Evolutionary conservation across 2,888 invertebrate species (phyloP).

Genomic region (Thecocarcelia acutangulata): DNA sequence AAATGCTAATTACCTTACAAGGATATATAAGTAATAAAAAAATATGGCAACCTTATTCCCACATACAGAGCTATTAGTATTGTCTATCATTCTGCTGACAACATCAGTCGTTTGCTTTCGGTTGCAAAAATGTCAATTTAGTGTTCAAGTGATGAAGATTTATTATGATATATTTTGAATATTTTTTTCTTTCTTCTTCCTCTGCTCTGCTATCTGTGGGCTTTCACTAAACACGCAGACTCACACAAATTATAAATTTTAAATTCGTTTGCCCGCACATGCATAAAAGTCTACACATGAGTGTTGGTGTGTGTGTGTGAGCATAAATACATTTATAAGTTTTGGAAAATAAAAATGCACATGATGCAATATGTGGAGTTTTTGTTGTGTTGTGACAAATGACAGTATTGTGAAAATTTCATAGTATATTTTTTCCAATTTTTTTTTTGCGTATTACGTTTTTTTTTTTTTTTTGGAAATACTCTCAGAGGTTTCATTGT

Average conservation of each 20-base stretch:
- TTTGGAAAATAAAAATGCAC: conserved; percentile 57
- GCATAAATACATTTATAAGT: conserved; percentile 21
- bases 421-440: background rate
- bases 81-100: conserved; percentile 69
- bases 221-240: conserved; percentile 10
- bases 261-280: conserved; percentile 10
- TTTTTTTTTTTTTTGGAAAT: conserved; percentile 47
- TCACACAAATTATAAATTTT: conserved; percentile 5
- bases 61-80: conserved; percentile 43
- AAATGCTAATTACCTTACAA: too few relatives aligned
- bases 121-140: conserved; percentile 71
- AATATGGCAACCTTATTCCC: conserved; percentile 35
- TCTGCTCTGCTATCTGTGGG: conserved; percentile 24
- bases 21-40: too few relatives aligned
- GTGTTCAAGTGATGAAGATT: conserved; percentile 72
- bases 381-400: conserved; percentile 47
- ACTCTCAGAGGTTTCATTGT: conserved; percentile 61
- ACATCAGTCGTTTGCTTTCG: conserved; percentile 68
- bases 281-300: background rate
- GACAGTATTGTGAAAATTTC: conserved; percentile 40
- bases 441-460: background rate
- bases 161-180: conserved; percentile 70
- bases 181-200: conserved; percentile 39
- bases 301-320: too few relatives aligned
- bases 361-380: conserved; percentile 54